Base-by-base conservation (phyloP, 2,888 invertebrate species). In the Boloria selene region DNA sequence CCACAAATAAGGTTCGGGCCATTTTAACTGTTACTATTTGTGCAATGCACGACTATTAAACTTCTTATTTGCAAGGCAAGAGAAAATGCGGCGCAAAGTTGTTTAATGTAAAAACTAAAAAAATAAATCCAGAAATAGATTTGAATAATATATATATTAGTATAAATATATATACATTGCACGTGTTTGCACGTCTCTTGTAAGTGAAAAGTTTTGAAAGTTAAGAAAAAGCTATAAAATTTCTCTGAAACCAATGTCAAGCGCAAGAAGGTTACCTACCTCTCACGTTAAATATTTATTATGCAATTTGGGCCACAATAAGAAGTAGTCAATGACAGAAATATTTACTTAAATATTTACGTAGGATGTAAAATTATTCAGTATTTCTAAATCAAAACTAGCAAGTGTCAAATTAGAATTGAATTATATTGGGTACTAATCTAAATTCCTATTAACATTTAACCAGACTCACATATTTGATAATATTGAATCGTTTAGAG, bases 231-330 rank as follows among this genome's bases (percentile, higher is more conserved):
- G 74, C 72, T 74, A 84, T 85, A 83, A 77, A 83, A 88, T 88
- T 87, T 86, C 84, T 76, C 74, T 76, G 77, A 71, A 75, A 76
- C 81, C 90, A 89, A 90, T 90, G 90, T 88, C 87, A 88, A 81
- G 80, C 79, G 69, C 68, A 69, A 74, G 88, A 88, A 89, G 88
- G 90, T 85, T 85, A 78, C 87, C 86, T 85, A 78, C 87, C 86
- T 82, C 85, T 89, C 86, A 84, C 86, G 79, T 80, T 79, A 78
- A 10, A 38, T 38, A 10, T 38, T 38, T 38, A 22, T 22, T 22
- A 79, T 77, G 80, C 80, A 77, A 77, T 78, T 77, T 53, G 26
- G 42, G 50, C 51, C 49, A 26, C 14, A 59, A 47, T n/a, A 16
- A 44, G 26, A 14, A 17, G 45, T n/a, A 13, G 14, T 44, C 56